A percentile compares a stretch with the other conserved stretches of the same genome.
Evolutionary conservation across 2,888 invertebrate genomes (phyloP).

Genomic region (Eugnorisma glareosa): DNA sequence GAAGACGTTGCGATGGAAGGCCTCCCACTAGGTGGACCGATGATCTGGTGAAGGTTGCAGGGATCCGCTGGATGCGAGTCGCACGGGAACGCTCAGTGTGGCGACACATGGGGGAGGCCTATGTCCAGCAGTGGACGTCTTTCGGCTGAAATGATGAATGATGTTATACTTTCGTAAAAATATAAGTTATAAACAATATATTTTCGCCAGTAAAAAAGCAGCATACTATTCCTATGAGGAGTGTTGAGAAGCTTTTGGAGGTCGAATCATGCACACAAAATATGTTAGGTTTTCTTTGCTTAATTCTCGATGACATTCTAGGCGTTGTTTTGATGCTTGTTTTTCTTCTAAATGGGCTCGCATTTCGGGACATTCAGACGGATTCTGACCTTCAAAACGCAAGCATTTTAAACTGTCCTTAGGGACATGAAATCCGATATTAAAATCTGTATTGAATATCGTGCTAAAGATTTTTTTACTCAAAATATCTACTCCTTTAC

Average conservation of each 20-base stretch:
- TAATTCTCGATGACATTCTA: conserved; percentile 1
- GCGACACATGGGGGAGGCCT: too few species aligned
- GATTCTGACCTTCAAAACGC: conserved; percentile 6
- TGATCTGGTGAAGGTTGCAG: too few species aligned
- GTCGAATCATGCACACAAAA: conserved; percentile 1
- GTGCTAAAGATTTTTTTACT: conserved; percentile 3
- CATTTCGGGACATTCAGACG: conserved; percentile 4
- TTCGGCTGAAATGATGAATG: too few species aligned
- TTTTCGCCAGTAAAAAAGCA: conserved; percentile 10
- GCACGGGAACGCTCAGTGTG: too few species aligned
- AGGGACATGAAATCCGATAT: conserved; percentile 4
- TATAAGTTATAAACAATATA: conserved; percentile 27
- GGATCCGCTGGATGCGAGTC: too few species aligned
- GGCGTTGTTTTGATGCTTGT: conserved; percentile 9
- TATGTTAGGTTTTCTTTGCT: conserved; percentile 1
- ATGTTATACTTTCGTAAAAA: conserved; percentile 19
- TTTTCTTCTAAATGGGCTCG: conserved; percentile 7
- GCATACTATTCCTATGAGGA: not conserved
- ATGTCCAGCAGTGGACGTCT: too few species aligned
- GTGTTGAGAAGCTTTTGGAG: not conserved
- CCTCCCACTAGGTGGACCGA: too few species aligned
- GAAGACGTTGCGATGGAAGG: too few species aligned
- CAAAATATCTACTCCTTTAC: not conserved
- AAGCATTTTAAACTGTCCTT: conserved; percentile 4
- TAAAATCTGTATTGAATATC: conserved; percentile 2